Base-by-base conservation (phyloP, 2,113 vertebrate species). In the Morone saxatilis region DNA sequence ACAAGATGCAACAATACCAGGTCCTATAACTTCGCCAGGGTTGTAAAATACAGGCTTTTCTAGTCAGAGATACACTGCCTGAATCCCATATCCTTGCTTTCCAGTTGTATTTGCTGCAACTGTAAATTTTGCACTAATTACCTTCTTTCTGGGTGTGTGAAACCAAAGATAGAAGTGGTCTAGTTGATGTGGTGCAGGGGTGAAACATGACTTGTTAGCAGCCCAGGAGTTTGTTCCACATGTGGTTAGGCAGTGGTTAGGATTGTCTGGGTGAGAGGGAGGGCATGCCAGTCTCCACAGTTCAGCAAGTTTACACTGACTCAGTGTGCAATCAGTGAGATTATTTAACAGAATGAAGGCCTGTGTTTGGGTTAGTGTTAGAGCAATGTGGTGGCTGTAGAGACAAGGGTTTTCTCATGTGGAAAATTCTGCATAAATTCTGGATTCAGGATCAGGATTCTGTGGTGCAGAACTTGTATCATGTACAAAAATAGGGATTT, bases 91-190 rank as follows among this genome's bases (percentile, higher is more conserved):
- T 78, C 6, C 36, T n/a, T 66, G 9, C 62, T 31, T 76, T 72
- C 50, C 36, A 62, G 22, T 71, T 59, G 45, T 14, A 78, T 87
- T 84, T 40, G 11, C 59, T 54, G 73, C 43, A 65, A 53, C 71
- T 79, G 77, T 89, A 84, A 88, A 90, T 87, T 86, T 9, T 84
- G 66, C 71, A 54, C 83, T 84, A 86, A 92, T 84, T 84, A 82
- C 83, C 62, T 76, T 85, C 81, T 88, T 48, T 84, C 74, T 50
- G 47, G 77, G 76, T 95, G 20, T 89, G 97, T 98, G 88, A 92
- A 92, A 91, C 89, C 88, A 76, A 78, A 86, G 89, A 86, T 88
- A 88, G 85, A 86, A 80, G 76, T 83, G 90, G 91, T 78, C 56
- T 45, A 61, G 74, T 89, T 91, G 85, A 94, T 92, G 93, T 86